Conservation (phyloP, 2,113 vertebrate genomes). For the Eupsittula cactorum region DNA sequence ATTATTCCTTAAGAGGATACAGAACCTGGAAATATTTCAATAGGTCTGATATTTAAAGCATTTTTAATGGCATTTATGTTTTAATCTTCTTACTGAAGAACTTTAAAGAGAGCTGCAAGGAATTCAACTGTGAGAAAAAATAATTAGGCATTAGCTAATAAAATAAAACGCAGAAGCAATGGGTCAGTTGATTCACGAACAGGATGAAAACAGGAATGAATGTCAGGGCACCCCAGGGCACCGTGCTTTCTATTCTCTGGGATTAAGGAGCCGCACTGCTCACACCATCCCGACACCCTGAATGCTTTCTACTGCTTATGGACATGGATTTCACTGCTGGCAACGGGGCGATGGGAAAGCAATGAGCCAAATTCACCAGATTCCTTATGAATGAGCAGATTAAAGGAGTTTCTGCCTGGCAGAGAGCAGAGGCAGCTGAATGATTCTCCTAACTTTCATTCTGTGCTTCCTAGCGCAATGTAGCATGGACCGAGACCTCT, state of each 20-base stretch:
- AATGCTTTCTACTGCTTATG: neutral
- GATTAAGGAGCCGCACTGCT: neutral
- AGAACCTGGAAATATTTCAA: slow-evolving; percentile 76
- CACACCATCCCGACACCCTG: neutral
- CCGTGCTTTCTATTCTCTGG: neutral
- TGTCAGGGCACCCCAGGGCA: neutral
- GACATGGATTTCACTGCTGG: neutral
- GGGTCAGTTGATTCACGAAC: neutral
- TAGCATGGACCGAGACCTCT: rapidly evolving
- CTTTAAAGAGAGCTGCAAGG: slow-evolving; percentile 68
- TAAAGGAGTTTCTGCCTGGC: neutral
- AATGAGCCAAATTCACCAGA: neutral
- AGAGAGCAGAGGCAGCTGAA: neutral
- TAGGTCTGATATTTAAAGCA: slow-evolving; percentile 79
- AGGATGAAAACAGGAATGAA: neutral
- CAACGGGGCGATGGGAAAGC: neutral
- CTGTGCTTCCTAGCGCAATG: rapidly evolving
- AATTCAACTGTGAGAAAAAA: slow-evolving; percentile 72
- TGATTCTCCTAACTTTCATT: neutral
- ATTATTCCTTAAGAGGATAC: slow-evolving; percentile 82
- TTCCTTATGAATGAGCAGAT: neutral
- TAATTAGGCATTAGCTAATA: slow-evolving; percentile 50
- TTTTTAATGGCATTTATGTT: slow-evolving; percentile 80
- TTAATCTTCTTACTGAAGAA: slow-evolving; percentile 82
- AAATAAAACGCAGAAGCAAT: slow-evolving; percentile 19